These are phyloP conservation scores for Hipposideros armiger DNA, from an alignment of 2,113 vertebrate genomes.

Conservation along the genomic window DNA sequence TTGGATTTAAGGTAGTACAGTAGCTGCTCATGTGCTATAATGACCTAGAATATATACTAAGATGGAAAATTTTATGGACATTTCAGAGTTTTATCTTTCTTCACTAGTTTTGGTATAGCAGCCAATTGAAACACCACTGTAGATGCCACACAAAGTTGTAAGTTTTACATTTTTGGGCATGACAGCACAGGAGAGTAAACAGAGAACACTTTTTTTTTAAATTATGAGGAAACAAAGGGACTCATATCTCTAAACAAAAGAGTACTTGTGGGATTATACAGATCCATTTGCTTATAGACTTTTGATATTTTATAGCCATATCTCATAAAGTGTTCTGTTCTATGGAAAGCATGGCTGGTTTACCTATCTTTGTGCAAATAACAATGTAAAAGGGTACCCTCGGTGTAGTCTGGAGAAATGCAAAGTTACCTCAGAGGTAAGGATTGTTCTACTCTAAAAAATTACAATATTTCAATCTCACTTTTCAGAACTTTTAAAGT, in stretches of 20 bases:
- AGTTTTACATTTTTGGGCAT: neutral
- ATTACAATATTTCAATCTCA: neutral
- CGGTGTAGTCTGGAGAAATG: neutral
- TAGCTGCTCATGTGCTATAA: neutral
- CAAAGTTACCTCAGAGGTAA: neutral
- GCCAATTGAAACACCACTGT: neutral
- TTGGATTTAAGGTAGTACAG: neutral
- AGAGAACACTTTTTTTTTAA: neutral
- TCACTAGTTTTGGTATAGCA: neutral
- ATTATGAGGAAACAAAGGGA: neutral
- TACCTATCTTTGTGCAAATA: neutral
- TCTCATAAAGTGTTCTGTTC: neutral
- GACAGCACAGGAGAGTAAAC: neutral
- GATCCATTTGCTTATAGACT: neutral
- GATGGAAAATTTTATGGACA: neutral
- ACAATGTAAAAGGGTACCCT: neutral
- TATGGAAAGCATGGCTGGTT: neutral
- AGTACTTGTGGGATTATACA: neutral
- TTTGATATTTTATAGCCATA: neutral
- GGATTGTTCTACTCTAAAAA: neutral
- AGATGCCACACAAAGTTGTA: neutral
- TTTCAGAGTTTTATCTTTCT: neutral
- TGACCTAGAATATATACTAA: neutral
- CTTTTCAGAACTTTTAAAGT: constrained; percentile 57
- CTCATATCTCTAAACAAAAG: neutral